Conservation (phyloP, 2,888 invertebrate species). For the Trichogramma dendrolimi region DNA sequence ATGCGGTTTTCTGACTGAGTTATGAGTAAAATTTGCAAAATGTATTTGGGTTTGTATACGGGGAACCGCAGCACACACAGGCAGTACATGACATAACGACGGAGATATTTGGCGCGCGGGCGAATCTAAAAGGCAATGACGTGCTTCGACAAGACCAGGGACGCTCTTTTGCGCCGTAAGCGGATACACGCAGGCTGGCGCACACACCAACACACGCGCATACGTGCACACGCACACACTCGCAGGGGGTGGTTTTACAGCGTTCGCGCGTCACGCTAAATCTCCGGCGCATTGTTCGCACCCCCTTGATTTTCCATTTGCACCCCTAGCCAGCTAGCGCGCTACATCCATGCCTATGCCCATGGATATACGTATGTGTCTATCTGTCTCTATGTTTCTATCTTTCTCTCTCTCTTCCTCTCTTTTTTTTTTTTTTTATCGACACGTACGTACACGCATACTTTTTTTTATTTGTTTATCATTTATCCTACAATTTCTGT, state of each 20-base stretch:
- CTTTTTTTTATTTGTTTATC: background rate
- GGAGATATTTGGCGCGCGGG: slow-evolving; percentile 8
- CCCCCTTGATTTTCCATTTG: slow-evolving; percentile 44
- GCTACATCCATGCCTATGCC: slow-evolving; percentile 25
- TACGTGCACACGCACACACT: too few relatives aligned
- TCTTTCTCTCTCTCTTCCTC: slow-evolving; percentile 10
- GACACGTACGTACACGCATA: background rate
- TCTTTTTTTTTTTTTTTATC: background rate
- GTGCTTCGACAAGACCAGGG: slow-evolving; percentile 25
- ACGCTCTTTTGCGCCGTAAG: background rate
- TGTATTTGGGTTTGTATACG: background rate
- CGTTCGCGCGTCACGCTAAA: slow-evolving; percentile 46
- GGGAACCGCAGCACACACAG: background rate
- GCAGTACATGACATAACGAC: background rate
- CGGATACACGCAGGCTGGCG: too few relatives aligned
- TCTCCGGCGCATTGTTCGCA: slow-evolving; percentile 46
- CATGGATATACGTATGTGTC: slow-evolving; percentile 20
- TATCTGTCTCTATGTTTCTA: slow-evolving; percentile 15
- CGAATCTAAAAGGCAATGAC: slow-evolving; percentile 30
- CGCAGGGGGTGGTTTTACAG: slow-evolving; percentile 41
- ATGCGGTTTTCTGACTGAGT: too few relatives aligned
- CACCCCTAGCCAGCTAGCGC: slow-evolving; percentile 36
- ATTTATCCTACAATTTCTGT: too few relatives aligned
- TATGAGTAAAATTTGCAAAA: slow-evolving; percentile 8
- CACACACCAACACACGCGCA: too few relatives aligned